Base-by-base conservation (phyloP, 2,113 vertebrate genomes). In the Ctenodactylus gundi region DNA sequence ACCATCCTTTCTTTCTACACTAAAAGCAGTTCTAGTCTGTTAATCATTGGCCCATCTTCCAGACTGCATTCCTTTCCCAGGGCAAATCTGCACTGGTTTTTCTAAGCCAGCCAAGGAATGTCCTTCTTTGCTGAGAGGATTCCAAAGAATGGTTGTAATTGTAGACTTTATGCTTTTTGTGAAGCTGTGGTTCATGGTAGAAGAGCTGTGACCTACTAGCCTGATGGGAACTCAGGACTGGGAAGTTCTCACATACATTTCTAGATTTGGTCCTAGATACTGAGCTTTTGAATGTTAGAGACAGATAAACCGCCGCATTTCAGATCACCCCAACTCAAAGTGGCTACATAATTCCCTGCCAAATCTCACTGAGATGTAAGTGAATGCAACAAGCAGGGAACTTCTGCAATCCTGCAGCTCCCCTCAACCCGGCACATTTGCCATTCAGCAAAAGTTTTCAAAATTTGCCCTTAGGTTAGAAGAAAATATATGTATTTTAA, bases 51-150 rank as follows among this genome's bases (percentile, higher is more conserved):
- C 83, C 82, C 46, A 46, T 83, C 85, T 20, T 92, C 82, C 87
- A 73, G 84, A 46, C 91, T 46, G 51, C 90, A 93, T 96, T 94
- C 85, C 88, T 94, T 92, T 93, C 85, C 68, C 76, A 44, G 77
- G 34, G 51, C 64, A 93, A 62, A 89, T 76, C 20, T 87, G 93
- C 82, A 3, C 41, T 86, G 77, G 49, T 73, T 73, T 92, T 91
- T 93, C 91, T 94, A 88, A 89, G 65, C 58, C 44, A 8, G 90
- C 80, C 86, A 68, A 96, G 86, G 95, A 96, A 96, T 94, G 96
- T 85, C 78, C 81, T 55, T n/a, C 8, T 87, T 93, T 73, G 64
- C 91, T 31, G 80, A 84, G 46, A 94, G 80, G 36, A 93, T 97
- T 86, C 62, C 64, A 91, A 51, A 95, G 91, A 83, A 89, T 64